Evolutionary conservation across 2,888 invertebrate species (phyloP).

Genomic region (Caenorhabditis japonica): DNA sequence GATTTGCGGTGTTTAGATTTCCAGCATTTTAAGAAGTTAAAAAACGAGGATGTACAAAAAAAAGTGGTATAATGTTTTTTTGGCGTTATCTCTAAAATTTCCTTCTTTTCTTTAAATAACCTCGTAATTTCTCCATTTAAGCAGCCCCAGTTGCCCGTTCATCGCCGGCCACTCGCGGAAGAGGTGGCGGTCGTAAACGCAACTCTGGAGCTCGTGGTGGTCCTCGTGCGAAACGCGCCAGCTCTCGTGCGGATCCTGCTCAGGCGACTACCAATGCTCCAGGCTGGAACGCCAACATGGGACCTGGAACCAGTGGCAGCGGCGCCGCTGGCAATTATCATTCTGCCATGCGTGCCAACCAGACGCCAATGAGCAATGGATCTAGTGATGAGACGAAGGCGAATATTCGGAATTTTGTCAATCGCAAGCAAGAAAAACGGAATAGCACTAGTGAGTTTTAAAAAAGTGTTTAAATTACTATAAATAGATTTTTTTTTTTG

Average conservation of each 20-base stretch:
- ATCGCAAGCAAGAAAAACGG: conserved; percentile 42
- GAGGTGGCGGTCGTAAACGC: conserved; percentile 46
- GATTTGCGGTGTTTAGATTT: too few relatives aligned
- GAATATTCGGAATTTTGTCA: conserved; percentile 29
- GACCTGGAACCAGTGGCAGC: neutral
- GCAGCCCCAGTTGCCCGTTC: conserved; percentile 36
- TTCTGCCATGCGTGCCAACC: conserved; percentile 20
- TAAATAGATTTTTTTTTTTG: neutral
- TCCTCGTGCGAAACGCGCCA: conserved; percentile 44
- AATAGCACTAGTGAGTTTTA: conserved; percentile 36
- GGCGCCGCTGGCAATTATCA: conserved; percentile 29
- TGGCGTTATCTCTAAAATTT: too few relatives aligned
- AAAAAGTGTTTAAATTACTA: neutral
- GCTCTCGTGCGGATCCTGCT: conserved; percentile 22
- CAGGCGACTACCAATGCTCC: neutral
- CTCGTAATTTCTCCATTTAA: neutral
- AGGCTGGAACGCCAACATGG: neutral
- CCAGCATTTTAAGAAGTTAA: too few relatives aligned
- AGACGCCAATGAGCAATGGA: conserved; percentile 55
- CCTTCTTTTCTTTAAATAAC: neutral
- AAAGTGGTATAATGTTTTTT: too few relatives aligned
- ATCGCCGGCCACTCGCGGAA: conserved; percentile 37
- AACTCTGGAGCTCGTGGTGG: conserved; percentile 40
- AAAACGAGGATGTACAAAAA: too few relatives aligned
- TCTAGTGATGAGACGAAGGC: conserved; percentile 48